phyloP scores from a whole-genome alignment of 2,113 vertebrate species.

The Plotosus lineatus region DNA sequence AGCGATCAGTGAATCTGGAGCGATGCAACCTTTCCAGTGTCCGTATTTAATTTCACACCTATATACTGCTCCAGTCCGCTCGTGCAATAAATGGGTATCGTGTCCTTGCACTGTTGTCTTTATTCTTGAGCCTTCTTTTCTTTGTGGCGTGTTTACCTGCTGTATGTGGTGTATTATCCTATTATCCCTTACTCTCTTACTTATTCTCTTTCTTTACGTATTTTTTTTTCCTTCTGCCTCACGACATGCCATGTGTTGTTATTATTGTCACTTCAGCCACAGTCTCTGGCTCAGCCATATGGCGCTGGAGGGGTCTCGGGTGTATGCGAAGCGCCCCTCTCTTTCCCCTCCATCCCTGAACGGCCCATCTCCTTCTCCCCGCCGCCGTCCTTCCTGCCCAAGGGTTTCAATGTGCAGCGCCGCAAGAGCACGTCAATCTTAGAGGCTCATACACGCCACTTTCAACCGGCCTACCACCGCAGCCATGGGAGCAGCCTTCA shows the following conservation, averaged over 20 bases:
- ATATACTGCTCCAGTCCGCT: conserved; percentile 35
- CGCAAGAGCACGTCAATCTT: conserved; percentile 98
- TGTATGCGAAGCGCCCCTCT: conserved; percentile 85
- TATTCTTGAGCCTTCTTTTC: conserved; percentile 23
- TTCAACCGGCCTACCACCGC: conserved; percentile 85
- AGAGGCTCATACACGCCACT: conserved; percentile 91
- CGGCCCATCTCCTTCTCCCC: conserved; percentile 95
- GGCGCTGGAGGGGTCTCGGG: conserved; percentile 78
- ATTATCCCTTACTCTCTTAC: conserved; percentile 39
- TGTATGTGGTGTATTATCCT: not conserved
- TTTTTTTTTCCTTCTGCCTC: conserved; percentile 71
- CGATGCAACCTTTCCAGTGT: conserved; percentile 40
- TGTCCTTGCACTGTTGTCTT: not conserved
- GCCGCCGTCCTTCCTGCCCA: conserved; percentile 87
- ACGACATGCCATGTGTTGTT: conserved; percentile 87
- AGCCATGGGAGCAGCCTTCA: conserved; percentile 84
- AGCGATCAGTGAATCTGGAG: conserved; percentile 39
- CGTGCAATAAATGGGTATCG: conserved; percentile 6
- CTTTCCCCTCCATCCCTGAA: conserved; percentile 91
- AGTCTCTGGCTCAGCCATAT: conserved; percentile 62
- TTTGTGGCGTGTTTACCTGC: conserved; percentile 26
- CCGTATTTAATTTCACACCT: conserved; percentile 57
- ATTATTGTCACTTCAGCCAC: conserved; percentile 91
- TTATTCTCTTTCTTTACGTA: conserved; percentile 48
- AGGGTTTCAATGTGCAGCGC: conserved; percentile 86